Conservation (phyloP, 1,140 invertebrate species). For the Kradibia gibbosae region DNA sequence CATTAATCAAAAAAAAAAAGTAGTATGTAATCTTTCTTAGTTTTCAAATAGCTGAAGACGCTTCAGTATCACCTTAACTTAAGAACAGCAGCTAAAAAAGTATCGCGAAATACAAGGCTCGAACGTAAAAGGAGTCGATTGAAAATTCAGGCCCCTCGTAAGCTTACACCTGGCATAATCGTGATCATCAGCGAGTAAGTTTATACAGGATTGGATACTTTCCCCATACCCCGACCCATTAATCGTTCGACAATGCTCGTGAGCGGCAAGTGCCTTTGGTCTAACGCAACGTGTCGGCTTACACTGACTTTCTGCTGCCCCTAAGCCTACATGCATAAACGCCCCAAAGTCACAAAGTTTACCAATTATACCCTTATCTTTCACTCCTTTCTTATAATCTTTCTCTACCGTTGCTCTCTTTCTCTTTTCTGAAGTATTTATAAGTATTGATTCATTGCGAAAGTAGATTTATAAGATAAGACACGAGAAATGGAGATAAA, state of each 20-base stretch:
- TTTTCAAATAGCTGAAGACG: too few species aligned
- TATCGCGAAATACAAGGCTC: not conserved
- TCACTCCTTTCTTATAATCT: too few species aligned
- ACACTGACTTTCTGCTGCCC: slow-evolving; percentile 22
- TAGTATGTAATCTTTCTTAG: too few species aligned
- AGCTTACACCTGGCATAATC: slow-evolving; percentile 28
- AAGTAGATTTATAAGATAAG: too few species aligned
- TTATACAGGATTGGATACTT: not conserved
- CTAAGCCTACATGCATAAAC: slow-evolving; percentile 8
- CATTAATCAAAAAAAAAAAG: too few species aligned
- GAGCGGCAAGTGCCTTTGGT: not conserved
- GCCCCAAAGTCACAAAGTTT: not conserved
- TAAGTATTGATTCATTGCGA: slow-evolving; percentile 6
- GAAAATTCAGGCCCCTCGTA: not conserved
- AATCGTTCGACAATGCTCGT: not conserved
- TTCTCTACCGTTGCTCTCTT: not conserved
- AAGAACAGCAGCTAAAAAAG: not conserved
- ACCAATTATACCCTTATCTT: not conserved
- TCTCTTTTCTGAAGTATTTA: slow-evolving; percentile 35
- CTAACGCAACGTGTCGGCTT: slow-evolving; percentile 16
- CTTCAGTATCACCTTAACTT: not conserved
- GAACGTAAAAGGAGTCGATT: not conserved
- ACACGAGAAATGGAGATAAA: too few species aligned
- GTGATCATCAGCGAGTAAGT: not conserved
- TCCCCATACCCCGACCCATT: too few species aligned